Evolutionary conservation across 1,140 invertebrate genomes (phyloP).

Genomic region (Anoplophora glabripennis): DNA sequence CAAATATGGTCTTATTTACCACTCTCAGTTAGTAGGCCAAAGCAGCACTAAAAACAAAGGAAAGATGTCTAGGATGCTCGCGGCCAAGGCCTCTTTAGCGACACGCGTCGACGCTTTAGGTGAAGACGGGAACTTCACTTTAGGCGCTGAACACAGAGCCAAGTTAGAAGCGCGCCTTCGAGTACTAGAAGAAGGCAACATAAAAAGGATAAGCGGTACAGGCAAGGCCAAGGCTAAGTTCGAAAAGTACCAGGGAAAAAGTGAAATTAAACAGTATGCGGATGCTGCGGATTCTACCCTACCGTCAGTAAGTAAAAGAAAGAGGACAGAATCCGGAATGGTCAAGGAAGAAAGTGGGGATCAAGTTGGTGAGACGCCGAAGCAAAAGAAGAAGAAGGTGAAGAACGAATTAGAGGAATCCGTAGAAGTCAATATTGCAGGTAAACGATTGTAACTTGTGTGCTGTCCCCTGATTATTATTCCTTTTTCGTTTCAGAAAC

Average conservation of each 20-base stretch:
- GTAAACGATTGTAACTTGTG: conserved; percentile 1
- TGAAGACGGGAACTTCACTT: conserved; percentile 64
- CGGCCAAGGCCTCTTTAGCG: conserved; percentile 91
- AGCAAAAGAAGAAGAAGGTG: conserved; percentile 42
- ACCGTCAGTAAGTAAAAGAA: conserved; percentile 50
- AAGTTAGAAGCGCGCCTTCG: conserved; percentile 79
- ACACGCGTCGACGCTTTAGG: conserved; percentile 94
- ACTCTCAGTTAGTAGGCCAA: conserved; percentile 90
- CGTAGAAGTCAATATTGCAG: not conserved
- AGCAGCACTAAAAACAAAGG: conserved; percentile 86
- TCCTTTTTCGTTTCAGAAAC: conserved; percentile 6
- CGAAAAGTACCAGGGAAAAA: conserved; percentile 85
- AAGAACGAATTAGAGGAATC: conserved; percentile 27
- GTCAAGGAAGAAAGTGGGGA: conserved; percentile 23
- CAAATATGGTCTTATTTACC: conserved; percentile 98
- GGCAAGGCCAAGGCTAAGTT: conserved; percentile 83
- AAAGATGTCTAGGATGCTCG: conserved; percentile 94
- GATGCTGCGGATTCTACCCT: conserved; percentile 60
- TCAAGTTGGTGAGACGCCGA: conserved; percentile 40
- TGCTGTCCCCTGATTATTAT: too few species aligned
- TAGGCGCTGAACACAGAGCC: conserved; percentile 72
- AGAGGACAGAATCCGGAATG: conserved; percentile 50
- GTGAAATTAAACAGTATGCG: conserved; percentile 64
- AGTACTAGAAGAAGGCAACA: conserved; percentile 80
- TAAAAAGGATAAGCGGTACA: conserved; percentile 80